Base-by-base conservation (phyloP, 2,113 vertebrate genomes). In the Stomatorhinus ivindoensis region DNA sequence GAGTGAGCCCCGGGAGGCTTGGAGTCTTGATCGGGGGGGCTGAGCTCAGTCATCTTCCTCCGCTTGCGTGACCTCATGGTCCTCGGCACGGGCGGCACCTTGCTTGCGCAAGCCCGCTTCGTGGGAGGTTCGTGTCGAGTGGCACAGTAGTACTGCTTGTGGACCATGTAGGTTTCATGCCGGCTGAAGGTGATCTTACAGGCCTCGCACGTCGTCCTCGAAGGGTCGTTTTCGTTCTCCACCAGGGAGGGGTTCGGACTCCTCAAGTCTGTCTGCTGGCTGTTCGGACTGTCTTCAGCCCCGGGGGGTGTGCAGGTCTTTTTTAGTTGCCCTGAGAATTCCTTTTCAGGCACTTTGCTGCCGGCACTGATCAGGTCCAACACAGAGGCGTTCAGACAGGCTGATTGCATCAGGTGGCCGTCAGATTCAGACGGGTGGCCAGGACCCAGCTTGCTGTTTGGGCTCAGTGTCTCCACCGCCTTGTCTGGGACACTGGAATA, bases 151-250 rank as follows among this genome's bases (percentile, higher is more conserved):
- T 97, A 97, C 94, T 97, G 97, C 92, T 98, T 97, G 92, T 98
- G 97, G 58, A 98, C 97, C 95, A 96, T 96, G 88, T 95, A 98
- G 0, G 96, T 98, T 92, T 98, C 97, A 0, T 97, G 96, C 58
- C 97, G 96, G 92, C 96, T 97, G 92, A 98, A 98, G 42, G 97
- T 98, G 87, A 98, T 98, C 91, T 98, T 98, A 87, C 97, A 98
- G 46, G 97, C 97, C 85, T 97, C 96, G 73, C 97, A 98, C 0
- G 96, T 97, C 2, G 96, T 97, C 91, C 97, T 97, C 92, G 94
- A 97, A 2, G 96, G 96, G 91, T 97, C 96, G 44, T 93, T 94
- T 51, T 97, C 96, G 3, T 91, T 95, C 84, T 97, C 96, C 89
- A 93, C 92, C 27, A 95, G 89, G 47, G 96, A 93, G 42, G 92